Base-by-base conservation (phyloP, 1,140 invertebrate species). In the Aradophagus sp. region DNA sequence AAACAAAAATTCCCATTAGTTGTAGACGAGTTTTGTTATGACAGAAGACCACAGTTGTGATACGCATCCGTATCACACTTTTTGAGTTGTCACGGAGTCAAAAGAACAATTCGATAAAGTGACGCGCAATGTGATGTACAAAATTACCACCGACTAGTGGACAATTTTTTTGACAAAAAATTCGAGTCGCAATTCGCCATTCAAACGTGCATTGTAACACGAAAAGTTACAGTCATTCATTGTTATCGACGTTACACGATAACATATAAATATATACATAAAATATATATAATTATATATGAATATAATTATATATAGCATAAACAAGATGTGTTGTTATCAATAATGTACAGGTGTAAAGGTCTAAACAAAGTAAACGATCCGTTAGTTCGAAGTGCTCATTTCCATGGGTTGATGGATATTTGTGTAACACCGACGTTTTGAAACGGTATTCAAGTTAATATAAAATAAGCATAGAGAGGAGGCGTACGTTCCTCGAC, bases 331-430 rank as follows among this genome's bases (percentile, higher is more conserved):
- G 58, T 59, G 63, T 73, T 67, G 55, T 73, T 62, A 67, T 66
- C 44, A 38, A 62, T 73, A 52, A 67, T 73, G 70, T 73, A 73
- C 63, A 73, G 53, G 58, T 73, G 70, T 73, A 73, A 73, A 73
- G 59, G 45, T 61, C 55, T 44, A 48, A 58, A 31, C 7, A 38
- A 8, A 47, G 29, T 39, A 69, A 59, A 56, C 7, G 35, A 58
- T 67, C 41, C 32, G 38, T 62, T 67, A 73, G 35, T 67, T 73
- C 6, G 38, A 52, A 36, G n/a, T 34, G 63, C 56, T 67, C 56
- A 63, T 63, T 73, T 67, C 55, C 31, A 63, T 63, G 56, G 36
- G 52, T 67, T 68, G 27, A 32, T 59, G 53, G 52, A 53, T 48
- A 52, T 58, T 67, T 58, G 58, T 67, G 63, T 65, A 73, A 73